Percentiles rank a stretch among this genome's conserved stretches.
phyloP scores from a whole-genome alignment of 2,113 vertebrate species.

The Riparia riparia region DNA sequence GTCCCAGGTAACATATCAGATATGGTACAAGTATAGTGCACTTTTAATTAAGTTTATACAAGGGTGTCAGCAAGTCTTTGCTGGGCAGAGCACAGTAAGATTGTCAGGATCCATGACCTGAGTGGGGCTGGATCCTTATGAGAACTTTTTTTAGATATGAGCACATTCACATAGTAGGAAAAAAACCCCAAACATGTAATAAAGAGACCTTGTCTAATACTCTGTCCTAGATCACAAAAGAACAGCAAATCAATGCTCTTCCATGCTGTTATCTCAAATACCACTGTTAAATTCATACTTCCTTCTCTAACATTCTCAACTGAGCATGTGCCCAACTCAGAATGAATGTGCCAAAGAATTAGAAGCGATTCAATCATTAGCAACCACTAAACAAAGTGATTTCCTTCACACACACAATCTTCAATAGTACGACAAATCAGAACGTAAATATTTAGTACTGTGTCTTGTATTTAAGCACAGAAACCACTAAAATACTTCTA shows the following conservation, averaged over 20 bases:
- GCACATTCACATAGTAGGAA: not conserved
- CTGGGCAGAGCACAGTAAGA: not conserved
- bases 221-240: not conserved
- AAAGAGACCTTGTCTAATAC: not conserved
- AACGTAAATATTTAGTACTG: not conserved
- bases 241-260: not conserved
- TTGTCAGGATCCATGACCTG: not conserved
- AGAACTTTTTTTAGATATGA: not conserved
- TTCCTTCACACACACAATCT: not conserved
- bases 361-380: not conserved
- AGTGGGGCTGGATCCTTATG: not conserved
- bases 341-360: not conserved
- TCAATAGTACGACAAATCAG: not conserved
- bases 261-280: not conserved
- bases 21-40: not conserved
- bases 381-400: not conserved
- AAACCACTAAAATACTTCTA: not conserved
- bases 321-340: not conserved
- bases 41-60: not conserved
- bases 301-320: not conserved
- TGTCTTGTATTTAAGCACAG: not conserved
- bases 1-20: not conserved
- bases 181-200: not conserved
- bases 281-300: not conserved
- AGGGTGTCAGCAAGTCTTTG: not conserved